These are phyloP conservation scores for Brienomyrus longianalis DNA, from an alignment of 2,113 vertebrate genomes.

Conservation along the genomic window DNA sequence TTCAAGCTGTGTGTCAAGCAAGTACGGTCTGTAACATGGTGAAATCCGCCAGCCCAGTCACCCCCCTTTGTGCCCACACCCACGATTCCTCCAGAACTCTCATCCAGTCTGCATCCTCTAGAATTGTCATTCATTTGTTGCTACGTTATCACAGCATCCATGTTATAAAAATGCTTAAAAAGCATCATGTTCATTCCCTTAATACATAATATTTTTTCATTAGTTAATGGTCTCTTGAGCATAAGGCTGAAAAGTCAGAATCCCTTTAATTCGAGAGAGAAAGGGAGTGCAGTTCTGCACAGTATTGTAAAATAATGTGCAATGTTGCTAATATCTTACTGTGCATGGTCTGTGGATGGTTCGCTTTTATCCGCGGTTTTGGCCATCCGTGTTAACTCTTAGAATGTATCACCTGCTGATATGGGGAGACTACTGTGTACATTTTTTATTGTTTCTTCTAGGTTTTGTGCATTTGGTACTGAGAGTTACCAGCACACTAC, in stretches of 20 bases:
- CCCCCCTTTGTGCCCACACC: not conserved
- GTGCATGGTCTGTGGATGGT: not conserved
- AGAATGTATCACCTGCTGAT: not conserved
- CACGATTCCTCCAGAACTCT: not conserved
- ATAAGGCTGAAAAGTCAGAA: not conserved
- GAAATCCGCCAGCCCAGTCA: not conserved
- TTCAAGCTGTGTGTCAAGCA: not conserved
- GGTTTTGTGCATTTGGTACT: not conserved
- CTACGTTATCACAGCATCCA: not conserved
- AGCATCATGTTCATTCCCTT: not conserved
- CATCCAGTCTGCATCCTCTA: not conserved
- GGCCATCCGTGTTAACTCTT: not conserved
- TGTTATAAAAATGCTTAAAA: not conserved
- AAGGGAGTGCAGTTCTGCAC: not conserved
- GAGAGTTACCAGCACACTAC: not conserved
- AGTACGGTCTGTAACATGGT: not conserved
- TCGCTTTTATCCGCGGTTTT: not conserved
- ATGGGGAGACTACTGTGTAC: not conserved
- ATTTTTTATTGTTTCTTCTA: not conserved
- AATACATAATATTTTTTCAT: not conserved
- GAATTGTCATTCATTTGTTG: not conserved
- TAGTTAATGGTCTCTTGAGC: not conserved
- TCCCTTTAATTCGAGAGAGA: not conserved
- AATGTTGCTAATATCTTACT: not conserved
- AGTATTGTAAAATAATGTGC: not conserved